Evolutionary conservation across 2,888 invertebrate species (phyloP), one percentile per base, ranked within the genome.

Genomic region (Andrena praecox): DNA sequence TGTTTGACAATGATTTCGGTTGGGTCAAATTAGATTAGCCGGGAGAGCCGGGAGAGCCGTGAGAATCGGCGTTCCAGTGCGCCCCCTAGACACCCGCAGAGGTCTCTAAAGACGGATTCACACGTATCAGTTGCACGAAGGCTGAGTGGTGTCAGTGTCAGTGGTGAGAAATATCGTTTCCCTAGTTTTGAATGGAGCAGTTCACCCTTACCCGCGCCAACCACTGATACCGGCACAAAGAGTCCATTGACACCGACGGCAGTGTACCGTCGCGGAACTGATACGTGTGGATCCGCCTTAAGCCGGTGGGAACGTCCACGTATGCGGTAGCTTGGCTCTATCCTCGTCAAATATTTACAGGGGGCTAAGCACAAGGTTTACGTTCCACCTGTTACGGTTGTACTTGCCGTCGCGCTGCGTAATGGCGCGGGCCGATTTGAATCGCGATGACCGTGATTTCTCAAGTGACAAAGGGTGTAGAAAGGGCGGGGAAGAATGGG

Each of bases 1-100:
- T 85, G 74, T 89, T 85, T 84, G 82, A 74, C 84, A 84, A 85
- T 77, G 87, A 87, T 88, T 82, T 84, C 78, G 77, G 84, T 84
- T 80, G 69, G 78, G 29, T 35, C 54, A 54, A 63, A 89, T 85
- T 80, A 77, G 84, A 89, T 88, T 77, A 85, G 50, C 70, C 3
- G 5, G n/a, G 54, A 33, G 33, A n/a, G 27, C 12, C 71, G 69
- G n/a, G 54, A 33, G 33, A n/a, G 27, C 12, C 71, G 69, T 72
- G 82, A 71, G 86, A 77, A 86, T 69, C 64, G 35, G n/a, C 20
- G 56, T 70, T 16, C 24, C n/a, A 42, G 33, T 59, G 62, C 20
- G 33, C 8, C 62, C 64, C 35, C 64, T 74, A 31, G 70, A 10
- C 20, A 12, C 2, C 16, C 12, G 24, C 24, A 5, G 24, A 12